A percentile compares a stretch with the other conserved stretches of the same genome.
Evolutionary conservation across 2,797 vertebrate species (phyloP).

Genomic region (Pristis pectinata): DNA sequence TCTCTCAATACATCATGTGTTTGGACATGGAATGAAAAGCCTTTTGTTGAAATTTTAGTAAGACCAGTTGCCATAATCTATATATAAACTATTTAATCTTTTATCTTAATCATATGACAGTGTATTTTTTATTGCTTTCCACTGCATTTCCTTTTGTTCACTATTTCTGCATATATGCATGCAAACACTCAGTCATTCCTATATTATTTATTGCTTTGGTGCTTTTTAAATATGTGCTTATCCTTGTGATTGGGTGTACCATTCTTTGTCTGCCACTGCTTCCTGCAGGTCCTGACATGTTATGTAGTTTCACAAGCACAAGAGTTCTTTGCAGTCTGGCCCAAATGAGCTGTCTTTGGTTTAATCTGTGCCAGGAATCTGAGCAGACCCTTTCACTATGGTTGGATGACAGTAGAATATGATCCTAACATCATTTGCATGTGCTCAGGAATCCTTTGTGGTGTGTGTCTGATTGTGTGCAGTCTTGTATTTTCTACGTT

Average conservation of each 20-base stretch:
- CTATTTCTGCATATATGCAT: background rate
- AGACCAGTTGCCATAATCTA: background rate
- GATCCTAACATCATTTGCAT: too few relatives aligned
- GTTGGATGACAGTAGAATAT: background rate
- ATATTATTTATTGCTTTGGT: background rate
- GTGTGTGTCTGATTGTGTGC: background rate
- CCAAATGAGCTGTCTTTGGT: background rate
- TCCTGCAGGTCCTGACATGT: background rate
- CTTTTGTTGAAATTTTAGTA: background rate
- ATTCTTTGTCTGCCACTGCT: background rate
- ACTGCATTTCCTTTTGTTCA: background rate
- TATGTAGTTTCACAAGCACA: background rate
- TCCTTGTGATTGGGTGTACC: background rate
- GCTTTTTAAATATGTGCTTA: background rate
- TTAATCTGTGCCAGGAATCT: background rate
- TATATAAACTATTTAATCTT: background rate
- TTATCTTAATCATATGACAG: background rate
- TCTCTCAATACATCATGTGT: background rate
- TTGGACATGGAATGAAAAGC: background rate
- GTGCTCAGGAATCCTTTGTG: background rate
- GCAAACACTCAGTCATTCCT: background rate
- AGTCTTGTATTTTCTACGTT: background rate
- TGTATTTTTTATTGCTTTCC: background rate
- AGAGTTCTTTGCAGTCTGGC: background rate
- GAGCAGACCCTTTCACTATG: too few relatives aligned